Evolutionary conservation across 64 coral and sea anemone species (phyloP).

Genomic region (Orbicella faveolata): DNA sequence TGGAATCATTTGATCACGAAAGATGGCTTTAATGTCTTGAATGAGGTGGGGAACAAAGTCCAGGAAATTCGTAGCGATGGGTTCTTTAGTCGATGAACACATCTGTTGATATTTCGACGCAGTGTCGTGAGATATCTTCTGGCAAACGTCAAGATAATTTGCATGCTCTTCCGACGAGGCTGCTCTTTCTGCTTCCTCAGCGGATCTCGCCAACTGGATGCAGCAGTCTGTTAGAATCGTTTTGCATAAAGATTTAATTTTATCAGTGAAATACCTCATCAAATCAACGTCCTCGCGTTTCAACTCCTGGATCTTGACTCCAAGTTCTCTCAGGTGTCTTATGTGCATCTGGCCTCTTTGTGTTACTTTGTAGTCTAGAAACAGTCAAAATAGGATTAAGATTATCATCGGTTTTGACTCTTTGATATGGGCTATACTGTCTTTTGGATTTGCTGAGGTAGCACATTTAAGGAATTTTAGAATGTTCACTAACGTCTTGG

Average conservation of each 20-base stretch:
- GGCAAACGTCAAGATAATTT: neutral
- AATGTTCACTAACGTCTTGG: no score
- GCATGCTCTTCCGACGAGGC: neutral
- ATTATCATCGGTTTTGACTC: no score
- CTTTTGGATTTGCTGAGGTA: no score
- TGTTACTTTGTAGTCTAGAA: slow-evolving; percentile 2
- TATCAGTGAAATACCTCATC: neutral
- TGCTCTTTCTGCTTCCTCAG: neutral
- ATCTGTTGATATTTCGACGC: neutral
- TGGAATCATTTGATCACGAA: neutral
- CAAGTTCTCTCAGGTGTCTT: slow-evolving; percentile 4
- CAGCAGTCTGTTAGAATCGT: slow-evolving; percentile 31
- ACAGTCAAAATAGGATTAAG: neutral
- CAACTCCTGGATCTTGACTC: neutral
- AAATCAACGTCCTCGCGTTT: neutral
- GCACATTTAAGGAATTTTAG: no score
- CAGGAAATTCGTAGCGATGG: neutral
- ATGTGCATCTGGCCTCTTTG: slow-evolving; percentile 27
- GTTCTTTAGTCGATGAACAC: neutral
- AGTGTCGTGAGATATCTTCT: neutral
- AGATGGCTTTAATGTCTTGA: slow-evolving; percentile 3
- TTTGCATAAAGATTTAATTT: slow-evolving; percentile 4
- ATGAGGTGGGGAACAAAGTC: neutral
- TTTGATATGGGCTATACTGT: no score
- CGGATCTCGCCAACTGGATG: neutral